phyloP scores from a whole-genome alignment of 92 coral and sea anemone genomes.

The Muricea muricata region DNA sequence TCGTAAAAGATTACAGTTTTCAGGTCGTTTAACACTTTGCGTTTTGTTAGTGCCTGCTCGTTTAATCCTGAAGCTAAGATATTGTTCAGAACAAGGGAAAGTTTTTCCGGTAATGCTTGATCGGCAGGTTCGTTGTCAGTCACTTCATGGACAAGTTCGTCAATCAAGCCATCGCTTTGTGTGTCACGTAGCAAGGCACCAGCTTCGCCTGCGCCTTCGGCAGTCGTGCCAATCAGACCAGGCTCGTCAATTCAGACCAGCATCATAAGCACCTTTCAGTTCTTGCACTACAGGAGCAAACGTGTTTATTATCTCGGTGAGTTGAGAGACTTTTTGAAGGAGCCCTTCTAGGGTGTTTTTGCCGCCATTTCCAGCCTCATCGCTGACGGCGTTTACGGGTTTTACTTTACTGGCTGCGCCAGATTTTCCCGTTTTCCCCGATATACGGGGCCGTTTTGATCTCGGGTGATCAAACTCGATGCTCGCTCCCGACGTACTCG shows the following conservation, averaged over 20 bases:
- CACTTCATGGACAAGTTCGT: slow-evolving; percentile 59
- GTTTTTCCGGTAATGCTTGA: slow-evolving; percentile 58
- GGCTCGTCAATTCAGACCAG: no score
- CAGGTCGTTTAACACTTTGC: slow-evolving; percentile 51
- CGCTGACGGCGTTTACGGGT: not conserved
- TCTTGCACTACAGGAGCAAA: not conserved
- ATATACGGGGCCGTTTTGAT: not conserved
- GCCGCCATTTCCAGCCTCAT: not conserved
- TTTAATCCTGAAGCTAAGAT: slow-evolving; percentile 62
- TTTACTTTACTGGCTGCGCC: not conserved
- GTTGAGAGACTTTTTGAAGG: not conserved
- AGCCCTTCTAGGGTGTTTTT: not conserved
- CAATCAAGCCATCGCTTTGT: not conserved
- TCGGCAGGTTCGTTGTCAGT: slow-evolving; percentile 58
- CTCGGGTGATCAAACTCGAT: no score
- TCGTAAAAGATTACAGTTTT: slow-evolving; percentile 51
- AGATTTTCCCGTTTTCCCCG: not conserved
- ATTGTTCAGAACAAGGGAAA: slow-evolving; percentile 48
- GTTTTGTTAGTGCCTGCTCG: slow-evolving; percentile 35
- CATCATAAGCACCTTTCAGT: not conserved
- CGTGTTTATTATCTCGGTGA: not conserved
- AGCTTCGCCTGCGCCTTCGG: no score
- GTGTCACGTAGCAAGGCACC: not conserved
- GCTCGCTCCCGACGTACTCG: no score
- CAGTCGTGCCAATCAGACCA: no score